Percentiles rank a stretch among this genome's conserved stretches.
These are phyloP conservation scores for Lonchura striata DNA, from an alignment of 2,113 vertebrate species.

Conservation along the genomic window DNA sequence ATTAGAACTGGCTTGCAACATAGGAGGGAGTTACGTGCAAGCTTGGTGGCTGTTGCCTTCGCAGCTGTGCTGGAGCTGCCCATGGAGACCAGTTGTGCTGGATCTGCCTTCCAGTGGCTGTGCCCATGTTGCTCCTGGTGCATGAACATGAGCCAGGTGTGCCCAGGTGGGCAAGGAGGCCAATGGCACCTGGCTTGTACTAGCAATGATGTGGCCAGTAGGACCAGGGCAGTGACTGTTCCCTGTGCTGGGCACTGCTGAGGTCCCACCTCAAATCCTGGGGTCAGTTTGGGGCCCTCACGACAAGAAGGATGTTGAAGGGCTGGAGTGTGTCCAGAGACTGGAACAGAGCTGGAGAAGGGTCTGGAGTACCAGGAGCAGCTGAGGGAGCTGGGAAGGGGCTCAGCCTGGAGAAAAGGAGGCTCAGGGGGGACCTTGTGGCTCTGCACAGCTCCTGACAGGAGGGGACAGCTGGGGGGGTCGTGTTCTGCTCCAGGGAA, in stretches of 20 bases:
- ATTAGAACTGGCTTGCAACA: background rate
- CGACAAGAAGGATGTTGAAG: accelerated
- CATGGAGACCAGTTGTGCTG: background rate
- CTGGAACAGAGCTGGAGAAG: background rate
- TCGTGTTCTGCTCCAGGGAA: background rate
- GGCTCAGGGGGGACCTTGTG: background rate
- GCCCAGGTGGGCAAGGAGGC: background rate
- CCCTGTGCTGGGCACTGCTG: background rate
- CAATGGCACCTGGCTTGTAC: background rate
- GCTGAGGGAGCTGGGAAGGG: background rate
- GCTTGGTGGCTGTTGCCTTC: background rate
- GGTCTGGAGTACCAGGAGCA: background rate
- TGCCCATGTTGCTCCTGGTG: accelerated
- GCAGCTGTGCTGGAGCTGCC: background rate
- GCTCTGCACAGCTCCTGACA: background rate
- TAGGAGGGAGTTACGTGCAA: background rate
- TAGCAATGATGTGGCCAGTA: background rate
- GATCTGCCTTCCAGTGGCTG: background rate
- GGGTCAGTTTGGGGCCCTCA: background rate
- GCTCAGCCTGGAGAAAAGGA: background rate
- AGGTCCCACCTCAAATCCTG: background rate
- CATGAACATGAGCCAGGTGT: background rate
- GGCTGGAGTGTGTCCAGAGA: background rate
- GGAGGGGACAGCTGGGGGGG: accelerated
- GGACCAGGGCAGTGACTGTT: background rate